Evolutionary conservation across 2,888 invertebrate species (phyloP).

Genomic region (Zootermopsis nevadensis): DNA sequence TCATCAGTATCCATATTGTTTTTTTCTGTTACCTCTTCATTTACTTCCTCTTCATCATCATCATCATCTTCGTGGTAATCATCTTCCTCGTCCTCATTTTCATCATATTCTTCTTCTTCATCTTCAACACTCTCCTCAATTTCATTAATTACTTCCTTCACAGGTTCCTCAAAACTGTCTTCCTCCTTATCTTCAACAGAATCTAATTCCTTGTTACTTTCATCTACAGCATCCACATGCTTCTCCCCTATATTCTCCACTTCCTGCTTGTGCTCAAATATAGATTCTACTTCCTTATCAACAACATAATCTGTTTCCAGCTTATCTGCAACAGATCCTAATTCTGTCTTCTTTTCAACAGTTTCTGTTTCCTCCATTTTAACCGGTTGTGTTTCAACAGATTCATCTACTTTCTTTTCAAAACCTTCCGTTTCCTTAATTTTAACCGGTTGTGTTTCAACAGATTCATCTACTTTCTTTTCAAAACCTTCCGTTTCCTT

Average conservation of each 20-base stretch:
- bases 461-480: too few species aligned
- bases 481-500: not conserved
- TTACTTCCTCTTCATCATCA: not conserved
- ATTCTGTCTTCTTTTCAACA: slow-evolving; percentile 54
- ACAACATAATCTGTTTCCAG: slow-evolving; percentile 51
- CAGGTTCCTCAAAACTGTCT: slow-evolving; percentile 14
- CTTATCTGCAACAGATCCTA: slow-evolving; percentile 55
- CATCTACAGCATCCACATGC: not conserved
- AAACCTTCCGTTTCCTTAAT: too few species aligned
- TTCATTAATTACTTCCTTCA: slow-evolving; percentile 19
- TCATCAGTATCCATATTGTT: not conserved
- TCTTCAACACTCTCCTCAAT: slow-evolving; percentile 52
- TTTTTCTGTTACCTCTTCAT: not conserved
- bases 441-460: too few species aligned
- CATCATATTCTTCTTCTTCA: slow-evolving; percentile 51
- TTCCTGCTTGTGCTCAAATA: not conserved
- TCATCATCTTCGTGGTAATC: slow-evolving; percentile 41
- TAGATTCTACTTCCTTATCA: slow-evolving; percentile 28
- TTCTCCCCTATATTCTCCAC: not conserved
- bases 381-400: too few species aligned
- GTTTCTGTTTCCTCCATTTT: too few species aligned
- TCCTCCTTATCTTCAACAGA: not conserved
- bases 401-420: too few species aligned
- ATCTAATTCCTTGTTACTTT: slow-evolving; percentile 1
- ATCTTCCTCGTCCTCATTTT: slow-evolving; percentile 49